Evolutionary conservation across 2,797 vertebrate genomes (phyloP).

Genomic region (Jordanella pulchra): DNA sequence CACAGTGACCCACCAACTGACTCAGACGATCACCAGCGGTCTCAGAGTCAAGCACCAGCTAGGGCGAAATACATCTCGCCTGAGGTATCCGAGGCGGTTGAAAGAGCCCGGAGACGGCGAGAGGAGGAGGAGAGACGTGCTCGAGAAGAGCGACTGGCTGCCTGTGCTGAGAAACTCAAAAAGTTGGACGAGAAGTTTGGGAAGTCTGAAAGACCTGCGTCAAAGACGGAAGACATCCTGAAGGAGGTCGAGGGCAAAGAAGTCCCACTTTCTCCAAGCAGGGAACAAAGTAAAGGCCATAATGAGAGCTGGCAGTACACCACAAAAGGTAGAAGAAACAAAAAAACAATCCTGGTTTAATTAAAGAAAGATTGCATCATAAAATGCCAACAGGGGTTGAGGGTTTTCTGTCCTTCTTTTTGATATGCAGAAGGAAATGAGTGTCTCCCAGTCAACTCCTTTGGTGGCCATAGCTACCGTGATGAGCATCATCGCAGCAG

Average conservation of each 20-base stretch:
- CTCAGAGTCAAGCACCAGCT: slow-evolving; percentile 75
- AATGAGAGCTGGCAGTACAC: slow-evolving; percentile 82
- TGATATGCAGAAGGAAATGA: slow-evolving; percentile 66
- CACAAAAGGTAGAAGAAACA: slow-evolving; percentile 81
- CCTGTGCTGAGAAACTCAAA: slow-evolving; percentile 97
- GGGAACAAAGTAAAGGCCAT: slow-evolving; percentile 73
- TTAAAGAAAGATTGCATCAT: not conserved
- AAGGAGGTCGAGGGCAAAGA: slow-evolving; percentile 82
- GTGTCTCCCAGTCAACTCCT: slow-evolving; percentile 75
- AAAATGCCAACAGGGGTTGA: not conserved
- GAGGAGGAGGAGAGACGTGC: slow-evolving; percentile 94
- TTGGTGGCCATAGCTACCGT: slow-evolving; percentile 79
- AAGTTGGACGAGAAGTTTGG: slow-evolving; percentile 91
- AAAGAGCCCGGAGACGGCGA: slow-evolving; percentile 89
- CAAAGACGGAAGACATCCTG: slow-evolving; percentile 78
- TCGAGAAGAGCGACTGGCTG: slow-evolving; percentile 92
- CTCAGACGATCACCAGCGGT: slow-evolving; percentile 84
- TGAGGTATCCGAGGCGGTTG: slow-evolving; percentile 93
- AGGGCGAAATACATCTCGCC: slow-evolving; percentile 90
- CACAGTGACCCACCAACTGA: slow-evolving; percentile 84
- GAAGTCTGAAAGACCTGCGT: slow-evolving; percentile 85
- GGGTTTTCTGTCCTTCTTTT: slow-evolving; percentile 5
- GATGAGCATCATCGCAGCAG: slow-evolving; percentile 76
- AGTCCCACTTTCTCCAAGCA: slow-evolving; percentile 70
- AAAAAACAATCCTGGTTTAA: not conserved